Base-by-base conservation (phyloP, 2,888 invertebrate genomes). In the Macrosoma leucophasiata region DNA sequence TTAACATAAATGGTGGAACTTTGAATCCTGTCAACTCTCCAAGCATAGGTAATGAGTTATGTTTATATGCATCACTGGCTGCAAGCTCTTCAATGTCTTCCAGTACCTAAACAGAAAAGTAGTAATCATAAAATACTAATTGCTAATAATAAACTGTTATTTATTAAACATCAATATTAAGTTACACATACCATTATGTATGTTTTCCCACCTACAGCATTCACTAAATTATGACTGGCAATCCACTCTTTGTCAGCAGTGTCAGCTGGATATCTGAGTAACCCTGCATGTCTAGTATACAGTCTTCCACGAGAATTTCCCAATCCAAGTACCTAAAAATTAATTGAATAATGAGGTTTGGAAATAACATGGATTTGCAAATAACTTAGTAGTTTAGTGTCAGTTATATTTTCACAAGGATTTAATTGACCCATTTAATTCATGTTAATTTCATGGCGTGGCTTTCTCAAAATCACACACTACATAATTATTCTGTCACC, bases 191-290 rank as follows among this genome's bases (percentile, higher is more conserved):
- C 86, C 87, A 94, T 88, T 44, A 94, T 87, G 55, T 92, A 93
- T 1, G 92, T 92, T 71, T 91, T 91, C 3, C 92, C 92, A 1
- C 92, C 92, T 33, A 91, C 91, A 17, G 91, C 90, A 39, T 92
- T 91, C 72, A 91, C 92, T 40, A 91, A 74, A 56, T 90, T 90
- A 53, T 91, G 90, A 41, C 89, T 90, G 23, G 90, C 88, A 29
- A 94, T 84, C 93, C 93, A 93, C 56, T 92, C 91, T 58, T 93
- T 92, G 59, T 94, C 94, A 42, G 91, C 90, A 30, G 89, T 89
- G 57, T 94, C 94, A 3, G 92, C 92, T 12, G 90, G 90, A 67
- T 93, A 94, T 59, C 91, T 86, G 29, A 92, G 88, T 24, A 93
- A 61, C 25, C 91, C 91, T 3, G 93, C 90, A 70, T 93, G 93